Conservation (phyloP, 1,140 invertebrate species). For the Pemphigus obesinymphae region DNA sequence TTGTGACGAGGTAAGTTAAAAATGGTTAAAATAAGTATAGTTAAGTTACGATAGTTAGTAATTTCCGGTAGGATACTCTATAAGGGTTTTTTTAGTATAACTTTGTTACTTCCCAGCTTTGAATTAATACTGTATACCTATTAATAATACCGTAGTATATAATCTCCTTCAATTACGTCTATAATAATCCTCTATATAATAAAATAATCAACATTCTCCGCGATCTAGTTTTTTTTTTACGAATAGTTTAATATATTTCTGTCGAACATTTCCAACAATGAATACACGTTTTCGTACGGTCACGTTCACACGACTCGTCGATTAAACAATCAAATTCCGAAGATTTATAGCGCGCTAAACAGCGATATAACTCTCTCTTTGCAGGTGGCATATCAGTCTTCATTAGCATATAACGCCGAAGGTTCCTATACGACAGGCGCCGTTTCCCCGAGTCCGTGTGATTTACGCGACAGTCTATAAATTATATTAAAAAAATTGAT, state of each 20-base stretch:
- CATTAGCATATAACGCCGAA: background rate
- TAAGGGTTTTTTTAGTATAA: too few relatives aligned
- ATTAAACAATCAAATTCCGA: conserved; percentile 17
- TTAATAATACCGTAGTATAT: too few relatives aligned
- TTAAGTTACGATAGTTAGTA: too few relatives aligned
- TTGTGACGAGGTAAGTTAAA: too few relatives aligned
- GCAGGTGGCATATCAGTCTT: background rate
- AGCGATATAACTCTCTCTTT: background rate
- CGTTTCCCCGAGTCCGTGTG: background rate
- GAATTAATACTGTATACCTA: too few relatives aligned
- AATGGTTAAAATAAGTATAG: too few relatives aligned
- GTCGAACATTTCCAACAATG: background rate
- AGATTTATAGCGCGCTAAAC: background rate
- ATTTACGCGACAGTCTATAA: background rate
- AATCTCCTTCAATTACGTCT: background rate
- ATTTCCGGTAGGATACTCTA: too few relatives aligned
- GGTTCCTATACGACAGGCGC: background rate
- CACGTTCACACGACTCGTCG: background rate
- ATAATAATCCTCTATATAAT: too few relatives aligned
- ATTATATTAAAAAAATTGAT: too few relatives aligned
- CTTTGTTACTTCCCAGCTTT: too few relatives aligned
- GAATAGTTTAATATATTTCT: background rate
- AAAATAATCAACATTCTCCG: background rate
- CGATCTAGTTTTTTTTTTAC: background rate
- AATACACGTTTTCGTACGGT: background rate